Evolutionary conservation across 2,113 vertebrate genomes (phyloP).

Genomic region (Tragelaphus imberbis): DNA sequence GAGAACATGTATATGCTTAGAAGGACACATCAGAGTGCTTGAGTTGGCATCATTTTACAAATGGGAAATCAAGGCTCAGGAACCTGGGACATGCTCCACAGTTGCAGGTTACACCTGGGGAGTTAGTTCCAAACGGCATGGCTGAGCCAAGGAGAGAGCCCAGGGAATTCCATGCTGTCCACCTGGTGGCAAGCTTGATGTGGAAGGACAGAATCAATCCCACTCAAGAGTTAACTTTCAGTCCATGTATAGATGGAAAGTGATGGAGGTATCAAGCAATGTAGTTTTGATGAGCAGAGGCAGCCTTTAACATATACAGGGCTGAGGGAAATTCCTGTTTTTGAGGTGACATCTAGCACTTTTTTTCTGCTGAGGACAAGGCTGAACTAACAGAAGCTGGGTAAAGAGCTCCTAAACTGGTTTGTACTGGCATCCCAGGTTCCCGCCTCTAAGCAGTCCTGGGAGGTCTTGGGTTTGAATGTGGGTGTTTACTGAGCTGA

Average conservation of each 20-base stretch:
- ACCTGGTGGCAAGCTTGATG: not conserved
- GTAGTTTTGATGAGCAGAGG: not conserved
- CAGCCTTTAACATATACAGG: not conserved
- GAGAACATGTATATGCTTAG: not conserved
- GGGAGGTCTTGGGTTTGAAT: not conserved
- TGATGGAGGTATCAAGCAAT: not conserved
- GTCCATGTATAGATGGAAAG: not conserved
- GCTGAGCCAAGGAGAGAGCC: not conserved
- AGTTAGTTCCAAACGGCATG: too few species aligned
- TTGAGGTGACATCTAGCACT: not conserved
- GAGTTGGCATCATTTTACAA: not conserved
- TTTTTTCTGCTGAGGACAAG: not conserved
- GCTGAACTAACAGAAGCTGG: not conserved
- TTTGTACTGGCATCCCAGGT: not conserved
- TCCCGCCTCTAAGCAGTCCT: not conserved
- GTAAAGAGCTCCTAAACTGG: not conserved
- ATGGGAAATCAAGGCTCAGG: not conserved
- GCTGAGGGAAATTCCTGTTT: not conserved
- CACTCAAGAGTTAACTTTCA: not conserved
- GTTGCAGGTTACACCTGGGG: not conserved
- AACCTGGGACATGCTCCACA: not conserved
- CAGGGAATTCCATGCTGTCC: too few species aligned
- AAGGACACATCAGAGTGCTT: not conserved
- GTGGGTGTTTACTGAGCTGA: not conserved
- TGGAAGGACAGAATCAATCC: not conserved